Percentiles rank a stretch among this genome's conserved stretches.
These are phyloP conservation scores for Calidris pugnax DNA, from an alignment of 2,113 vertebrate species.

Conservation along the genomic window DNA sequence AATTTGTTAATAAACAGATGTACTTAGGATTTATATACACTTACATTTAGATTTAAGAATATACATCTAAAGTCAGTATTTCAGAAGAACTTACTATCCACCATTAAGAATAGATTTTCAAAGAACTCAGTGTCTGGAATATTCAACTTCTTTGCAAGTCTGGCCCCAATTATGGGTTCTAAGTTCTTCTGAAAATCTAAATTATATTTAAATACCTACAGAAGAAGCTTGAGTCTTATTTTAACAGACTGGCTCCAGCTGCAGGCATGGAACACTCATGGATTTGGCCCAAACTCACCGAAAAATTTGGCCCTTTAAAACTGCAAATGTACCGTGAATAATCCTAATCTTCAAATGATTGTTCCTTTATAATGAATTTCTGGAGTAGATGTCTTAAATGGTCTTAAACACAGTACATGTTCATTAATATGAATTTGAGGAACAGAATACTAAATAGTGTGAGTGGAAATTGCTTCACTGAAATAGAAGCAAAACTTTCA, in stretches of 20 bases:
- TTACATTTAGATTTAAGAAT: not conserved
- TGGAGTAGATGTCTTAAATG: not conserved
- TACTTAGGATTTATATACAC: not conserved
- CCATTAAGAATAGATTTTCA: not conserved
- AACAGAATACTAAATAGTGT: not conserved
- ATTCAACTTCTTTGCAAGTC: constrained; percentile 9
- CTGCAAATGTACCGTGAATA: not conserved
- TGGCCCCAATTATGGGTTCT: constrained; percentile 4
- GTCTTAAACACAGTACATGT: not conserved
- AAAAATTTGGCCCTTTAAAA: not conserved
- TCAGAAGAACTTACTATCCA: not conserved
- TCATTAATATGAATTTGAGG: not conserved
- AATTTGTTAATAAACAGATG: not conserved
- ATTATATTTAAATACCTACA: constrained; percentile 18
- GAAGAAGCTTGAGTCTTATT: constrained; percentile 1
- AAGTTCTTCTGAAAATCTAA: constrained; percentile 44
- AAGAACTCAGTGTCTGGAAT: constrained; percentile 15
- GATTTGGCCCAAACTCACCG: not conserved
- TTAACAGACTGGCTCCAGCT: not conserved
- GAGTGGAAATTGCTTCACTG: not conserved
- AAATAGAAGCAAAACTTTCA: not conserved
- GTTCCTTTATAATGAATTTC: not conserved
- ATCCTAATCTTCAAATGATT: not conserved
- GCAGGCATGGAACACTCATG: not conserved
- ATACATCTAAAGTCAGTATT: not conserved